phyloP scores from a whole-genome alignment of 2,113 vertebrate genomes.

The Bubo scandiacus region DNA sequence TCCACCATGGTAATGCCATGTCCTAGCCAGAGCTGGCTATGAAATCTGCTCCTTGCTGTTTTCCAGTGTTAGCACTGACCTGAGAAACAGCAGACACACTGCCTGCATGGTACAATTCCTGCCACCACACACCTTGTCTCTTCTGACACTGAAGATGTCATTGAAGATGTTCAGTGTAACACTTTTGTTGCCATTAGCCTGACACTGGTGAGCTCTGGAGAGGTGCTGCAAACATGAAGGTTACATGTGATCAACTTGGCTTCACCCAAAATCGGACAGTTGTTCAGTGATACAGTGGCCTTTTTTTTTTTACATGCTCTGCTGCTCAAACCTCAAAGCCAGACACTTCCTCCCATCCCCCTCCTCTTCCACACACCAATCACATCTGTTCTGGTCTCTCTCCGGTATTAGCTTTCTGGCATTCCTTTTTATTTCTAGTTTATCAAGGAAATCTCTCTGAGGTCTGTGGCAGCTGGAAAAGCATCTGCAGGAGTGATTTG shows the following conservation, averaged over 20 bases:
- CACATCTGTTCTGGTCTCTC: background rate
- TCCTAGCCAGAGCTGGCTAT: background rate
- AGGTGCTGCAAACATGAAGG: background rate
- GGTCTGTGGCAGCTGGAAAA: conserved; percentile 2
- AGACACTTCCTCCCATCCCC: background rate
- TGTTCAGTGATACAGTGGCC: no score
- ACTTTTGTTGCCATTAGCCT: background rate
- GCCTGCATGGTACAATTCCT: no score
- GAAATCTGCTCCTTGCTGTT: background rate
- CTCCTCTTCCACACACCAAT: background rate
- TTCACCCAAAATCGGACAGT: background rate
- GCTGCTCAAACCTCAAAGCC: background rate
- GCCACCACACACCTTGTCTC: background rate
- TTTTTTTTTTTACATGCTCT: background rate
- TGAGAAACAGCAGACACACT: background rate
- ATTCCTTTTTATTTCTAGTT: background rate
- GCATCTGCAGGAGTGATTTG: conserved; percentile 3
- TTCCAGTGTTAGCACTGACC: background rate
- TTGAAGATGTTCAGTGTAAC: background rate
- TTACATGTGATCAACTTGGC: background rate
- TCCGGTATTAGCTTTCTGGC: background rate
- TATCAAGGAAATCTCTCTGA: background rate
- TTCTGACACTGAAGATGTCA: background rate
- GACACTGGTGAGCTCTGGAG: background rate
- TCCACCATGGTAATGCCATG: background rate